A percentile compares a stretch with the other conserved stretches of the same genome.
Evolutionary conservation across 2,113 vertebrate genomes (phyloP).

Genomic region (Stegostoma tigrinum): DNA sequence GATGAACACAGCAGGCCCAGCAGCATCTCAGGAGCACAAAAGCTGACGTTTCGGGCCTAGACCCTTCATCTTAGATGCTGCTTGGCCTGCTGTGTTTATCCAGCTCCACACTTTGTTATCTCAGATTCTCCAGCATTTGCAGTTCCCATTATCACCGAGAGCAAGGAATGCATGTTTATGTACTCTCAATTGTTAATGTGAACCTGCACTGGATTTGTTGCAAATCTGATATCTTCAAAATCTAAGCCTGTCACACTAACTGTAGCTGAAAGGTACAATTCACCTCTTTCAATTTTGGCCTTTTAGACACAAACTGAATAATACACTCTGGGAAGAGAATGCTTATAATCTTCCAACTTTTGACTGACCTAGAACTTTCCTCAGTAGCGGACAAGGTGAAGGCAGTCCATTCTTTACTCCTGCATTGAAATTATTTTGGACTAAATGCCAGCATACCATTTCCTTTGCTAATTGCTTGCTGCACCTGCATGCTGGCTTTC

Average conservation of each 20-base stretch:
- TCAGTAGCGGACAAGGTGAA: neutral
- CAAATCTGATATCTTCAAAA: neutral
- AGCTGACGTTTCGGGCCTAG: too few species aligned
- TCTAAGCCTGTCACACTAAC: neutral
- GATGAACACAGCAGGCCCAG: too few species aligned
- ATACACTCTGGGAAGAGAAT: neutral
- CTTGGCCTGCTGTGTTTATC: too few species aligned
- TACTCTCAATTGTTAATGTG: neutral
- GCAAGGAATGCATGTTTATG: neutral
- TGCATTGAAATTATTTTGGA: too few species aligned
- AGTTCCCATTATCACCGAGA: too few species aligned
- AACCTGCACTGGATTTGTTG: neutral
- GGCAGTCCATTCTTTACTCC: neutral
- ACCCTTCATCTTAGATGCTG: too few species aligned
- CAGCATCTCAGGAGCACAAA: too few species aligned
- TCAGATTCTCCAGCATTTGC: too few species aligned
- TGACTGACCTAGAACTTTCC: neutral
- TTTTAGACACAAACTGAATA: neutral
- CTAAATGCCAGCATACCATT: too few species aligned
- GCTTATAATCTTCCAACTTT: neutral
- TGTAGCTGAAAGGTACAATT: neutral
- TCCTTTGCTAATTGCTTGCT: too few species aligned
- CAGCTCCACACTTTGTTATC: too few species aligned
- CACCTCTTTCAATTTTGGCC: neutral
- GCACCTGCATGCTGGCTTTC: too few species aligned